These are phyloP conservation scores for Cotesia chilonis DNA, from an alignment of 1,140 invertebrate genomes.

Conservation along the genomic window DNA sequence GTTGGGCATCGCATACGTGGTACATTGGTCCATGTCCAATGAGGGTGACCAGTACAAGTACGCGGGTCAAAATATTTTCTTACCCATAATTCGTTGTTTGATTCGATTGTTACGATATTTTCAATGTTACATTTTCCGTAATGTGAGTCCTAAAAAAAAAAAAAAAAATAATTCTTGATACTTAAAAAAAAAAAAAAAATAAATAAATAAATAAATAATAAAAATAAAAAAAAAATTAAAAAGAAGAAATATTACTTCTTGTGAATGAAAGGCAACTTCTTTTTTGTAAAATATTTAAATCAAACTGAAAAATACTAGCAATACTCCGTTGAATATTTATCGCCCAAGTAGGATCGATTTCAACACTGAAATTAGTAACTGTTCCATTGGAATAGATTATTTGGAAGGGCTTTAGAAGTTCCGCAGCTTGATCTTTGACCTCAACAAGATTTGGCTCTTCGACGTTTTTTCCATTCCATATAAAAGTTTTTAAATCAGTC, in stretches of 20 bases:
- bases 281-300: conserved; percentile 54
- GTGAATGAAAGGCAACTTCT: conserved; percentile 56
- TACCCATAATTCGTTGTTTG: conserved; percentile 50
- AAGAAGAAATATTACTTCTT: conserved; percentile 51
- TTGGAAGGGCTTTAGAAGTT: conserved; percentile 58
- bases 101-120: conserved; percentile 53
- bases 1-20: conserved; percentile 57
- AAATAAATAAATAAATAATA: too few species aligned
- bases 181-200: conserved; percentile 13
- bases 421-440: conserved; percentile 46
- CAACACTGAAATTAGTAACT: conserved; percentile 58
- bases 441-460: conserved; percentile 38
- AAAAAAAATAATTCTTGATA: neutral
- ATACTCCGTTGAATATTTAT: conserved; percentile 75
- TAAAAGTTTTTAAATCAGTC: conserved; percentile 49
- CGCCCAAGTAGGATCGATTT: conserved; percentile 70
- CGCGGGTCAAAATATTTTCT: conserved; percentile 60
- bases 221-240: conserved; percentile 2
- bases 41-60: conserved; percentile 53
- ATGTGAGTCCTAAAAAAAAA: conserved; percentile 53
- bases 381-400: conserved; percentile 57
- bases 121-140: conserved; percentile 61
- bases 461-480: conserved; percentile 54
- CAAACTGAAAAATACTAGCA: conserved; percentile 70
- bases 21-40: conserved; percentile 57